Percentiles rank a stretch among this genome's conserved stretches.
These are phyloP conservation scores for Urechis unicinctus DNA, from an alignment of 2,888 invertebrate genomes.

Conservation along the genomic window DNA sequence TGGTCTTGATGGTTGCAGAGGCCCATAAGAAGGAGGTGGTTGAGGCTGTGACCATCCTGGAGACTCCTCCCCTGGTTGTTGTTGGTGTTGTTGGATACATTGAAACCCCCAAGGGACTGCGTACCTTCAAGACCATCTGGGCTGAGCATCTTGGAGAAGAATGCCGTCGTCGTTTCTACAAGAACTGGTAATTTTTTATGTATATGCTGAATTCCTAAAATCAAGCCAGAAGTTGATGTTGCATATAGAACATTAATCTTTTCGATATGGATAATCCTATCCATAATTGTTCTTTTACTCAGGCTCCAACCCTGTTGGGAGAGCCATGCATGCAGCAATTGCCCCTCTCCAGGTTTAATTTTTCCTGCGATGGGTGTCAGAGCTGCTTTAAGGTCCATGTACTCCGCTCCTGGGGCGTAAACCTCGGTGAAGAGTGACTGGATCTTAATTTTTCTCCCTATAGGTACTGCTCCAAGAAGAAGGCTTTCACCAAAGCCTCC, in stretches of 20 bases:
- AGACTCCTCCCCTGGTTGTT: slow-evolving; percentile 96
- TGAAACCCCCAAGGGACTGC: slow-evolving; percentile 93
- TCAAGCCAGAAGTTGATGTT: background rate
- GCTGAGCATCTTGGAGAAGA: slow-evolving; percentile 99
- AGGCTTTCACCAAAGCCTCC: slow-evolving; percentile 96
- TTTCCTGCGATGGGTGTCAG: background rate
- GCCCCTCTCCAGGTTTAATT: background rate
- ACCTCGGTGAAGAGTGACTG: slow-evolving; percentile 3
- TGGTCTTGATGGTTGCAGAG: slow-evolving; percentile 60
- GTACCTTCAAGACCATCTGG: slow-evolving; percentile 93
- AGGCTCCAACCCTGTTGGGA: slow-evolving; percentile 1
- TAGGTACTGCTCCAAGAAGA: slow-evolving; percentile 99
- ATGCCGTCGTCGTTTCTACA: slow-evolving; percentile 97
- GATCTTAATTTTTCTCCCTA: no score
- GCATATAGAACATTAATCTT: no score
- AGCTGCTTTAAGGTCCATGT: background rate
- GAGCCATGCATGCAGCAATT: background rate
- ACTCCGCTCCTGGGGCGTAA: background rate
- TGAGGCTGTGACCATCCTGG: slow-evolving; percentile 95
- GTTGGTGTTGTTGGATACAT: slow-evolving; percentile 98
- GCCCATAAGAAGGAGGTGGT: slow-evolving; percentile 99
- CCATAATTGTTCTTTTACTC: background rate
- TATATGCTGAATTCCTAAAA: background rate
- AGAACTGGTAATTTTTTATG: slow-evolving; percentile 78
- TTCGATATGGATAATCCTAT: background rate